phyloP scores from a whole-genome alignment of 2,797 vertebrate genomes.

The Tragelaphus eurycerus region DNA sequence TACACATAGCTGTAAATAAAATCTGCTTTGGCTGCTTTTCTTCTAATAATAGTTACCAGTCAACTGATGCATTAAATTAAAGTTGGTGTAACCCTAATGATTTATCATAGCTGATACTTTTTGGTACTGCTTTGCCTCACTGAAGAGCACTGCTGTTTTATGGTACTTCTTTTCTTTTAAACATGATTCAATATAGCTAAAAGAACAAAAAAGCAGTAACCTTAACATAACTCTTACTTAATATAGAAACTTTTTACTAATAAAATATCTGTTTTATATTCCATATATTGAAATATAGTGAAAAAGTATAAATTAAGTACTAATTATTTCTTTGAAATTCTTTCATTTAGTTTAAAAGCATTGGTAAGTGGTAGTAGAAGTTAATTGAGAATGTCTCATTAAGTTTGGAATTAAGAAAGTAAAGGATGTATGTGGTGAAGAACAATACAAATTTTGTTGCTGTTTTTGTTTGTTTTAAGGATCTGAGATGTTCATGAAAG shows the following conservation, averaged over 20 bases:
- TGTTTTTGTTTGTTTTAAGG: neutral
- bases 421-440: neutral
- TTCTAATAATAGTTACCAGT: conserved; percentile 54
- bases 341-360: neutral
- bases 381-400: conserved; percentile 4
- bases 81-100: conserved; percentile 22
- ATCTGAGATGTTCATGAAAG: neutral
- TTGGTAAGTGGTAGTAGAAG: neutral
- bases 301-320: neutral
- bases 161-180: neutral
- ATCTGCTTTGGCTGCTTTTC: conserved; percentile 53
- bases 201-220: conserved; percentile 4
- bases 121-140: conserved; percentile 49
- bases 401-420: neutral
- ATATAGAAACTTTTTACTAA: neutral
- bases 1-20: conserved; percentile 50
- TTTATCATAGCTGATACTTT: conserved; percentile 55
- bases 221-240: neutral
- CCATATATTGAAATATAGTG: neutral
- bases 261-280: conserved; percentile 44
- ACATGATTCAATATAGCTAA: neutral
- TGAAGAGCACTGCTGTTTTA: conserved; percentile 57
- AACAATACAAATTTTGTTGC: neutral
- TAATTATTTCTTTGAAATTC: conserved; percentile 26
- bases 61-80: conserved; percentile 58